phyloP scores from a whole-genome alignment of 1,140 invertebrate genomes.

The Watersipora subatra region DNA sequence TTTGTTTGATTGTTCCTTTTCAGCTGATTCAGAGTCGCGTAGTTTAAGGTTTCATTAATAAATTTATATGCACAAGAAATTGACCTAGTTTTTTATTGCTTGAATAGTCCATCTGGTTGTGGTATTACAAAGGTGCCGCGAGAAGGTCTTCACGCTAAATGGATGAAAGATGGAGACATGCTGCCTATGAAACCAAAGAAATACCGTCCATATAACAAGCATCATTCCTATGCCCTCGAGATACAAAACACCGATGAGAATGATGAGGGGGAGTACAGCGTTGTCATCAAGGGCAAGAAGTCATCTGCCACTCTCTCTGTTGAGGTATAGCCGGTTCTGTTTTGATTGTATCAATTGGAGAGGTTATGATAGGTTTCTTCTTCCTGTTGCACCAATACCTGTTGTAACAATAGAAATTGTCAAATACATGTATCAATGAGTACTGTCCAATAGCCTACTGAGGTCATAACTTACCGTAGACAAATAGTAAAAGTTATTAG shows the following conservation, averaged over 20 bases:
- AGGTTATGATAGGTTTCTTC: not conserved
- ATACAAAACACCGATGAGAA: constrained; percentile 7
- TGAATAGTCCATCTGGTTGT: too few relatives aligned
- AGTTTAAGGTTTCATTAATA: too few relatives aligned
- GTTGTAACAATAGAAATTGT: not conserved
- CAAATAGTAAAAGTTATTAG: too few relatives aligned
- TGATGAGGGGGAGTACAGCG: constrained; percentile 9
- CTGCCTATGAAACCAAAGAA: not conserved
- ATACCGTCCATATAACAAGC: not conserved
- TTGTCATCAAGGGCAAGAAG: constrained; percentile 5
- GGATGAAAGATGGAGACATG: not conserved
- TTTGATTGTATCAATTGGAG: not conserved
- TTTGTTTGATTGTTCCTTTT: too few relatives aligned
- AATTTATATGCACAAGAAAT: too few relatives aligned
- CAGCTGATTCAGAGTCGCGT: too few relatives aligned
- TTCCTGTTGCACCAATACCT: not conserved
- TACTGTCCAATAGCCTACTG: too few relatives aligned
- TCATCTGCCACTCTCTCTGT: constrained; percentile 8
- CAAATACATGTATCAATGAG: too few relatives aligned
- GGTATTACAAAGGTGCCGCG: not conserved
- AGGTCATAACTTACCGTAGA: too few relatives aligned
- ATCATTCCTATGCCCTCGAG: constrained; percentile 1
- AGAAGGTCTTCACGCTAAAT: not conserved
- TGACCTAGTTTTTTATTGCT: too few relatives aligned
- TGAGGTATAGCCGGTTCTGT: constrained; percentile 1